These are phyloP conservation scores for Malurus splendens DNA, from an alignment of 2,797 vertebrate genomes.

Conservation along the genomic window DNA sequence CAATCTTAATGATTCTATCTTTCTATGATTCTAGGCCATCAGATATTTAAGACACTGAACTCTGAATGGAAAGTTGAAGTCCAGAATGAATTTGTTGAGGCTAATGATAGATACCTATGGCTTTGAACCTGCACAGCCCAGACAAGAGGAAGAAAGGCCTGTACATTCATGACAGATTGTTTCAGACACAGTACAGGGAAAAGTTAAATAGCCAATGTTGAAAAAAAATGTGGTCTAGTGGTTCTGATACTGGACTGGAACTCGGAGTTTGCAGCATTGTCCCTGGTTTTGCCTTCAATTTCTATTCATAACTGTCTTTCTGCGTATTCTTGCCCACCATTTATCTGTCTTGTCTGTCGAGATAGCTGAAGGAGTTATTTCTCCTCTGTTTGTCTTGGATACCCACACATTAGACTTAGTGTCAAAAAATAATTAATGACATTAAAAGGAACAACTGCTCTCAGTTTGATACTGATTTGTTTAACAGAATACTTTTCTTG, in stretches of 20 bases:
- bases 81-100: neutral
- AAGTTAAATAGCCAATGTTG: neutral
- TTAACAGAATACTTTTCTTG: neutral
- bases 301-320: neutral
- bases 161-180: neutral
- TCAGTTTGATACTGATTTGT: neutral
- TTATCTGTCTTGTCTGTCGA: neutral
- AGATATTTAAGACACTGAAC: neutral
- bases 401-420: neutral
- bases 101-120: fast-evolving
- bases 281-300: neutral
- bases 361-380: neutral
- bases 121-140: neutral
- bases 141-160: neutral
- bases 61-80: neutral
- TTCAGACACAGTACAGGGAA: neutral
- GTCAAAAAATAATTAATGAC: neutral
- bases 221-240: neutral
- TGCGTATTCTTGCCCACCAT: neutral
- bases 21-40: neutral
- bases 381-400: neutral
- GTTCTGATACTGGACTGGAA: neutral
- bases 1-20: neutral
- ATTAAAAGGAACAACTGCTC: neutral
- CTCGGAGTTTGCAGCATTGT: neutral